Base-by-base conservation (phyloP, 2,888 invertebrate species). In the Julus scanicus region DNA sequence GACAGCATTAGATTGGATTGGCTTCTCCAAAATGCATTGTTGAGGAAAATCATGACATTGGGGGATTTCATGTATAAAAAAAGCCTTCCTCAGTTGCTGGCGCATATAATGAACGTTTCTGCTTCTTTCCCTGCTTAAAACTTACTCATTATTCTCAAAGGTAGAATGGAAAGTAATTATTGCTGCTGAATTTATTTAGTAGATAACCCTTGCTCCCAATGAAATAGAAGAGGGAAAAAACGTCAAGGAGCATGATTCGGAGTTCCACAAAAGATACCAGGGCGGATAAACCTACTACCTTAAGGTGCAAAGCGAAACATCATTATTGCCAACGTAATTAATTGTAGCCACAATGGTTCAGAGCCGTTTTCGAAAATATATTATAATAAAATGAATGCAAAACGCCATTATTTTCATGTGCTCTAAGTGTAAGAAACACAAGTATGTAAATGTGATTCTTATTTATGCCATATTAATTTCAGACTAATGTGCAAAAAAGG, bases 161-260 rank as follows among this genome's bases (percentile, higher is more conserved):
- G 63, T 63, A 63, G 63, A 63, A 63, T 20, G 63, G 63, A 63
- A 20, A 63, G 63, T 63, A 63, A 63, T 63, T 63, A 63, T 63
- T 63, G 63, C 63, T n/a, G 63, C n/a, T 20, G 63, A 20, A 4
- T 63, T 63, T 63, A 20, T 63, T 57, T 4, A 63, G 63, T 20
- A 63, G 63, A 63, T 63, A 63, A 63, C 63, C 4, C 63, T 63
- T 63, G 63, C 57, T 57, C 15, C 4, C 11, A 4, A 57, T 57
- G 57, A 15, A 63, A n/a, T 20, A 9, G 63, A 20, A 20, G 63
- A 6, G 20, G 63, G 4, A 4, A 20, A n/a, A n/a, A 20, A 20
- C 15, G 63, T 63, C n/a, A 20, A 63, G 20, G n/a, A n/a, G 20
- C n/a, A 63, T 15, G 9, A 48, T 48, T 48, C 48, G 6, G 13